These are phyloP conservation scores for Rhabditoides inermis DNA, from an alignment of 2,888 invertebrate species.

Conservation along the genomic window DNA sequence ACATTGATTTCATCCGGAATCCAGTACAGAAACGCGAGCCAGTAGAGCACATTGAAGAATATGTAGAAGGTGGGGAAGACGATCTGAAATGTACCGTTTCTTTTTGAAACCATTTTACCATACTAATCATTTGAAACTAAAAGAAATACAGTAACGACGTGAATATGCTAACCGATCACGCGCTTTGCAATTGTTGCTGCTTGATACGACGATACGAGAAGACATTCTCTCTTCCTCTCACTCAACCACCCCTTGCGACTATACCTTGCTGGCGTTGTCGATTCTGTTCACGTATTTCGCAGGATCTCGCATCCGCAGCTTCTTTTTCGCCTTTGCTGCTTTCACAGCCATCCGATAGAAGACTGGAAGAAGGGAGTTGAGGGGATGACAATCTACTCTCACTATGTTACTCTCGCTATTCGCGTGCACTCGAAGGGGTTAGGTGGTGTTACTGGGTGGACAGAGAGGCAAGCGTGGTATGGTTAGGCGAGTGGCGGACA, in stretches of 20 bases:
- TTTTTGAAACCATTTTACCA: background rate
- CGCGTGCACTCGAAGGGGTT: too few species aligned
- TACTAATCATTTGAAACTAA: background rate
- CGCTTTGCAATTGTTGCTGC: background rate
- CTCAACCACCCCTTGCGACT: too few species aligned
- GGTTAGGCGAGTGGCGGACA: too few species aligned
- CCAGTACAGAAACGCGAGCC: slow-evolving; percentile 65
- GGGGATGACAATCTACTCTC: background rate
- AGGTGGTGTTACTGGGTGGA: too few species aligned
- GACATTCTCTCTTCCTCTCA: too few species aligned
- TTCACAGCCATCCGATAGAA: slow-evolving; percentile 42
- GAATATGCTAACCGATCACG: too few species aligned
- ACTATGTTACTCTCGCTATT: too few species aligned
- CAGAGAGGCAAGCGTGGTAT: too few species aligned
- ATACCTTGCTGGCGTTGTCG: slow-evolving; percentile 33
- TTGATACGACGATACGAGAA: background rate
- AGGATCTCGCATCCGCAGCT: slow-evolving; percentile 32
- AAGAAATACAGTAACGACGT: background rate
- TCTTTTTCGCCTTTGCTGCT: slow-evolving; percentile 34
- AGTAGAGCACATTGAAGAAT: slow-evolving; percentile 73
- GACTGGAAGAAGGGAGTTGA: slow-evolving; percentile 18
- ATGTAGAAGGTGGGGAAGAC: slow-evolving; percentile 71
- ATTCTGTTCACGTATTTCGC: slow-evolving; percentile 36
- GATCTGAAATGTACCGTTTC: slow-evolving; percentile 59
- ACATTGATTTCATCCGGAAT: slow-evolving; percentile 44